Conservation (phyloP, 2,888 invertebrate genomes). For the Entomobrya multifasciata region DNA sequence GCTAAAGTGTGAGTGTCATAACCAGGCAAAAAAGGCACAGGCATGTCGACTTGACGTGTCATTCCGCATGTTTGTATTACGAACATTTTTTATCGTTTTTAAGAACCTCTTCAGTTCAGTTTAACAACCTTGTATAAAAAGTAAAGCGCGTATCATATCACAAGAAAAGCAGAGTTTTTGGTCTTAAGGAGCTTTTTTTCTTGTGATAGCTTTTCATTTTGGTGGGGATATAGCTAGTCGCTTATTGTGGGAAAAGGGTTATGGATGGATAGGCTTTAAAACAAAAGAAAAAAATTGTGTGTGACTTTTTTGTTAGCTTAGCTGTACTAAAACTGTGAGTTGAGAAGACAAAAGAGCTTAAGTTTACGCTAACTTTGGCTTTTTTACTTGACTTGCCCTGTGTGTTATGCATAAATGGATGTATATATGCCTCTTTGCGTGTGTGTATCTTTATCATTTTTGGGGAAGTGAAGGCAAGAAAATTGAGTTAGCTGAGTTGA, state of each 20-base stretch:
- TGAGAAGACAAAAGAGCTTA: neutral
- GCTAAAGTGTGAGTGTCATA: neutral
- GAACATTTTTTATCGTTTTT: too few relatives aligned
- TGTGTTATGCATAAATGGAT: too few relatives aligned
- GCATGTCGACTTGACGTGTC: neutral
- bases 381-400: neutral
- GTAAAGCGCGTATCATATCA: neutral
- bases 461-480: too few relatives aligned
- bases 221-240: slow-evolving; percentile 1
- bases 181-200: too few relatives aligned
- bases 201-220: neutral
- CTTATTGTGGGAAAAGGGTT: neutral
- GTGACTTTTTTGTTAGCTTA: neutral
- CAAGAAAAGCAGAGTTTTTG: neutral
- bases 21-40: neutral
- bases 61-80: neutral
- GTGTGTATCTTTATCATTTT: neutral
- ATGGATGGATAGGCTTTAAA: neutral
- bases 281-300: neutral
- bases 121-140: too few relatives aligned
- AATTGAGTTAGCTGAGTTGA: slow-evolving; percentile 7
- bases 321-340: neutral
- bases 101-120: neutral
- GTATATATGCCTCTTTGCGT: too few relatives aligned
- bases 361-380: neutral